These are phyloP conservation scores for Arctia plantaginis DNA, from an alignment of 2,888 invertebrate genomes.

Conservation along the genomic window DNA sequence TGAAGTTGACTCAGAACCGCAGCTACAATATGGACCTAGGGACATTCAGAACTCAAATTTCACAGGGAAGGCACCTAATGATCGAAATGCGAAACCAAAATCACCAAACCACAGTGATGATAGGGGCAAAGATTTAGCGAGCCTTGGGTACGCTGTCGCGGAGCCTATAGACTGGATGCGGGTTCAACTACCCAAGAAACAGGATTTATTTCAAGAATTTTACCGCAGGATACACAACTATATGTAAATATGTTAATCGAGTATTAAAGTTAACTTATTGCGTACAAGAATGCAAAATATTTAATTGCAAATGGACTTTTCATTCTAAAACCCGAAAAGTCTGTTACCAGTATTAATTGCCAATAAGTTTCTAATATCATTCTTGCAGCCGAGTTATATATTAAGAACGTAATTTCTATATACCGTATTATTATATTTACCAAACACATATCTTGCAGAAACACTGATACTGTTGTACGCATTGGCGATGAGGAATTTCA, in stretches of 20 bases:
- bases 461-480: constrained; percentile 89
- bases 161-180: constrained; percentile 88
- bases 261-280: not conserved
- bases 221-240: constrained; percentile 89
- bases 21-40: constrained; percentile 60
- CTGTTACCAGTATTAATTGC: not conserved
- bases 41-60: constrained; percentile 48
- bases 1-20: constrained; percentile 59
- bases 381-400: not conserved
- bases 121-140: constrained; percentile 80
- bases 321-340: too few relatives aligned
- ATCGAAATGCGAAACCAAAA: constrained; percentile 47
- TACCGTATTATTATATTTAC: not conserved
- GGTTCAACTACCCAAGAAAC: constrained; percentile 88
- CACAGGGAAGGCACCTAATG: constrained; percentile 16
- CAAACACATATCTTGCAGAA: constrained; percentile 77
- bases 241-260: constrained; percentile 78
- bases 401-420: not conserved
- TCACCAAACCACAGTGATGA: constrained; percentile 54
- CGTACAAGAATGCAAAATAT: not conserved
- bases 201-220: constrained; percentile 89
- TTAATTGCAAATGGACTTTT: not conserved
- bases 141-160: constrained; percentile 86
- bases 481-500: constrained; percentile 89
- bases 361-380: not conserved